These are phyloP conservation scores for Epizoanthus ramosus DNA, from an alignment of 92 coral and sea anemone species.

Conservation along the genomic window DNA sequence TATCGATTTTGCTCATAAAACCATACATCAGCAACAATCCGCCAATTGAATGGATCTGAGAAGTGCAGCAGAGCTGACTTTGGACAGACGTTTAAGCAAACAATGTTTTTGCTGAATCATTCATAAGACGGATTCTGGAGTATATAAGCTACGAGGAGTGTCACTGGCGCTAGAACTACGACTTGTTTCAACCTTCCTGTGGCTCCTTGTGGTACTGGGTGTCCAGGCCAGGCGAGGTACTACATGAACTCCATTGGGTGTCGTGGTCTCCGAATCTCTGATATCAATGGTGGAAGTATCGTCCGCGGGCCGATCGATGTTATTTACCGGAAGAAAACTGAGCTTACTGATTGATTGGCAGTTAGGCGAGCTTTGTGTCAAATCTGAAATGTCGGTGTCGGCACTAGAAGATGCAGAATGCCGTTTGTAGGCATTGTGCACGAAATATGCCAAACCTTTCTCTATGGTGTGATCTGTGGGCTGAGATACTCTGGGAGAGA, in stretches of 20 bases:
- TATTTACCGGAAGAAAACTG: conserved; percentile 31
- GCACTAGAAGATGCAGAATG: neutral
- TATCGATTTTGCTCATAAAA: too few relatives aligned
- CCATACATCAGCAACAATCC: too few relatives aligned
- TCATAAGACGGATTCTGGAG: too few relatives aligned
- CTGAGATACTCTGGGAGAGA: conserved; percentile 1
- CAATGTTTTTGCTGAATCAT: too few relatives aligned
- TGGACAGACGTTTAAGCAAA: too few relatives aligned
- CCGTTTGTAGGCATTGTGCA: neutral
- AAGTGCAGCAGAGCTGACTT: too few relatives aligned
- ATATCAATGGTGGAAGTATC: neutral
- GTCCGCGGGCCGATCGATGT: neutral
- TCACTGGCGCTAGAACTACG: too few relatives aligned
- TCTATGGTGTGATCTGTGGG: neutral
- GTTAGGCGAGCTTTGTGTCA: neutral
- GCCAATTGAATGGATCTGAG: too few relatives aligned
- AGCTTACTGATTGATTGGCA: neutral
- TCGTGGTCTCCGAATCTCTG: neutral
- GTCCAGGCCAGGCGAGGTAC: conserved; percentile 1
- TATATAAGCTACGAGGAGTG: too few relatives aligned
- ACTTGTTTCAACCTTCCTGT: neutral
- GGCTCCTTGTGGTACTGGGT: neutral
- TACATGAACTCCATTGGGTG: neutral
- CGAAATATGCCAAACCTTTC: neutral
- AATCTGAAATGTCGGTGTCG: conserved; percentile 8